These are phyloP conservation scores for Hypsopygia costalis DNA, from an alignment of 2,888 invertebrate genomes.

Conservation along the genomic window DNA sequence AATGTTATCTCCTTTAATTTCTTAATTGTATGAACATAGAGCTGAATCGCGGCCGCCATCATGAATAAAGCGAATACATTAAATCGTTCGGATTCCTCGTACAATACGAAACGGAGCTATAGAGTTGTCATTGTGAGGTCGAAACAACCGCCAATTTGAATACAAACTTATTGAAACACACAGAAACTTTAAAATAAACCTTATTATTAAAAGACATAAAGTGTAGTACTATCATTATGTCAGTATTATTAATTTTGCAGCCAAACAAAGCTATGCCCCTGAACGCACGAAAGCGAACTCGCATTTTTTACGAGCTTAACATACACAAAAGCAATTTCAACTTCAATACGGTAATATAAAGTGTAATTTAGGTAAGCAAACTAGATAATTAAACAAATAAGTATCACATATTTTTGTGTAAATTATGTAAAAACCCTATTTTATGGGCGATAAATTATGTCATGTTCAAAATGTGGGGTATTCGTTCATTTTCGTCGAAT, in stretches of 20 bases:
- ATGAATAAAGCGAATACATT: neutral
- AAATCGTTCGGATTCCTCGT: neutral
- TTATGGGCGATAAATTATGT: neutral
- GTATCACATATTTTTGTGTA: neutral
- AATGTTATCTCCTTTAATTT: neutral
- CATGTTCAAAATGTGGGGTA: neutral
- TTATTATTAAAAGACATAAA: neutral
- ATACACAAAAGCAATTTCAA: neutral
- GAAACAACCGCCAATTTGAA: neutral
- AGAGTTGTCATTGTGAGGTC: slow-evolving; percentile 3
- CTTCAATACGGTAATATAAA: neutral
- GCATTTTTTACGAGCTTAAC: neutral
- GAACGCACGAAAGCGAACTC: slow-evolving; percentile 1
- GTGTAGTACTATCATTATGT: neutral
- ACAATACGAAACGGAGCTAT: neutral
- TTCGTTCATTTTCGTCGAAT: no score
- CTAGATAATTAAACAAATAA: neutral
- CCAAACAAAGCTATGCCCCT: neutral
- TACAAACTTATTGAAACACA: neutral
- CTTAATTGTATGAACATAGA: no score
- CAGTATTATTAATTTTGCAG: neutral
- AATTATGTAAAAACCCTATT: neutral
- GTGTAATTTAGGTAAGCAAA: neutral
- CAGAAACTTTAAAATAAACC: neutral
- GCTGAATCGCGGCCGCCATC: neutral